Evolutionary conservation across 2,888 invertebrate genomes (phyloP).

Genomic region (Lacanobia oleracea): DNA sequence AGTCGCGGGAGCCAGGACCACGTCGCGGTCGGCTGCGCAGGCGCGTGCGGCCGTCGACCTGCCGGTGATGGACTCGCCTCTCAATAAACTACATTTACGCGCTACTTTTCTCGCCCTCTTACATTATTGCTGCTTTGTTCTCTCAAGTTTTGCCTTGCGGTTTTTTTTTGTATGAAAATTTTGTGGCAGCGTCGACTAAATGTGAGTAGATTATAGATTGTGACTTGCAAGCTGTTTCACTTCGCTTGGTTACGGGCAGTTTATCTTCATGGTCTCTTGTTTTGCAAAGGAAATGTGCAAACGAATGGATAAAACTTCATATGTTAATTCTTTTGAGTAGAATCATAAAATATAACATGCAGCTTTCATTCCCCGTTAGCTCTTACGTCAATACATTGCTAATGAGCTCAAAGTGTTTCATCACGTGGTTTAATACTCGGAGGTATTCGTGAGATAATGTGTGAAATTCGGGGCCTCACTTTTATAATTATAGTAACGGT

Average conservation of each 20-base stretch:
- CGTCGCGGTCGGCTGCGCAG: conserved; percentile 80
- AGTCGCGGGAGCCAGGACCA: conserved; percentile 78
- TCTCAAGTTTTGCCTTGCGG: conserved; percentile 49
- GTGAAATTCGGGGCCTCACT: conserved; percentile 48
- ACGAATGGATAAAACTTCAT: conserved; percentile 12
- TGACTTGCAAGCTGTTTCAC: conserved; percentile 31
- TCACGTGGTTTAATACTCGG: conserved; percentile 31
- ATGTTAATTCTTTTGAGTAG: conserved; percentile 11
- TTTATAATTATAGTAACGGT: conserved; percentile 65
- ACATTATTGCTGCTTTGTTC: conserved; percentile 62
- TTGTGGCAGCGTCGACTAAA: conserved; percentile 35
- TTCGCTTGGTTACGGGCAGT: conserved; percentile 26
- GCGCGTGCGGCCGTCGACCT: conserved; percentile 81
- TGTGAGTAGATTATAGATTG: conserved; percentile 49
- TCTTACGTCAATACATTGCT: conserved; percentile 43
- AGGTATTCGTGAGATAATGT: conserved; percentile 49
- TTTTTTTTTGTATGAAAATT: conserved; percentile 52
- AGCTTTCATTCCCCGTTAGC: conserved; percentile 32
- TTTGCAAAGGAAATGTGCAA: conserved; percentile 27
- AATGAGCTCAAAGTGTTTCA: conserved; percentile 50
- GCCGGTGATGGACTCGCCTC: conserved; percentile 64
- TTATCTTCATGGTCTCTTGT: conserved; percentile 39
- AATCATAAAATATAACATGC: conserved; percentile 15
- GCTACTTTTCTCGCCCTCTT: conserved; percentile 64
- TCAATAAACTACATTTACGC: conserved; percentile 68